Conservation (phyloP, 2,113 vertebrate genomes). For the Capra hircus region DNA sequence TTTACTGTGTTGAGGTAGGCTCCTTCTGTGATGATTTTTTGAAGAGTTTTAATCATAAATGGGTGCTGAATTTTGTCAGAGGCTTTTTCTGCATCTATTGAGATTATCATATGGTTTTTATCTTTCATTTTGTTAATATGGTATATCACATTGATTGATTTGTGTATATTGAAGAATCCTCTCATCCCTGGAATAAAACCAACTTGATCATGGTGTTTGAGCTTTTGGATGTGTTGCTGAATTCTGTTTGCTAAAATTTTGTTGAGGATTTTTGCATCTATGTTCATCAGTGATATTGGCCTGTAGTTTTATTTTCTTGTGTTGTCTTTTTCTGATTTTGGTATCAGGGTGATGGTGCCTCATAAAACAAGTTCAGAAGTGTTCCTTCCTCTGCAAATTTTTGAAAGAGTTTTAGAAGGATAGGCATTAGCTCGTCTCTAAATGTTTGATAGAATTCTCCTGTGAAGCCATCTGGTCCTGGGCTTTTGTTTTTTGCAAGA, state of each 20-base stretch:
- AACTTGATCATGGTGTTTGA: not conserved
- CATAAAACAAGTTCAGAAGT: not conserved
- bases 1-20: not conserved
- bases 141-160: not conserved
- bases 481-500: not conserved
- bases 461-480: not conserved
- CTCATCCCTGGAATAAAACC: not conserved
- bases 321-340: not conserved
- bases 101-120: not conserved
- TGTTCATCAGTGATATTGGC: not conserved
- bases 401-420: not conserved
- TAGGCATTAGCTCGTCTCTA: not conserved
- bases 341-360: not conserved
- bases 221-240: not conserved
- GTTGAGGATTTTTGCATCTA: not conserved
- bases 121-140: not conserved
- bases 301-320: not conserved
- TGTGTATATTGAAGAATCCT: not conserved
- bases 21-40: not conserved
- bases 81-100: not conserved
- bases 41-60: not conserved
- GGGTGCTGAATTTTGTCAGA: not conserved
- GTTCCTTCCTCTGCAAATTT: not conserved
- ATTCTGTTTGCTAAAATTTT: not conserved
- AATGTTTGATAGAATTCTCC: not conserved